phyloP scores from a whole-genome alignment of 1,140 invertebrate genomes.

The Drosophila truncata region DNA sequence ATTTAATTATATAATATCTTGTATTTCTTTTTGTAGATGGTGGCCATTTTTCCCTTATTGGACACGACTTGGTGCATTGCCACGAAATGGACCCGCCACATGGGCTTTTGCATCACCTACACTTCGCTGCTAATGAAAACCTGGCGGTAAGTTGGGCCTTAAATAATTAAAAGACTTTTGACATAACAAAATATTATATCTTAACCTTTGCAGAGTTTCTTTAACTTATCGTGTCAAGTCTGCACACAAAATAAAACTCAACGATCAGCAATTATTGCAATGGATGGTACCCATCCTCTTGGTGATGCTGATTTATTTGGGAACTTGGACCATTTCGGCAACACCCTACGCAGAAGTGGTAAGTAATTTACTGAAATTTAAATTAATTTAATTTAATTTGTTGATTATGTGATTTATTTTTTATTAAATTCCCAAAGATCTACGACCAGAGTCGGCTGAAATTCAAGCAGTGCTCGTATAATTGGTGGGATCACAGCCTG shows the following conservation, averaged over 20 bases:
- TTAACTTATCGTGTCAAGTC: slow-evolving; percentile 97
- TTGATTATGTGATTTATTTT: not conserved
- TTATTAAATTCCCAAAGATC: slow-evolving; percentile 86
- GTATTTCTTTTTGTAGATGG: slow-evolving; percentile 89
- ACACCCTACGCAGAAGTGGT: slow-evolving; percentile 91
- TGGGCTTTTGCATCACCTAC: slow-evolving; percentile 96
- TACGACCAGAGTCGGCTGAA: slow-evolving; percentile 90
- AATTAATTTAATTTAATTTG: not conserved
- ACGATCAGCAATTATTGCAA: slow-evolving; percentile 95
- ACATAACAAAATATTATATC: not conserved
- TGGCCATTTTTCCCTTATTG: slow-evolving; percentile 94
- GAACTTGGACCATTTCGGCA: slow-evolving; percentile 94
- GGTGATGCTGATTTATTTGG: slow-evolving; percentile 94
- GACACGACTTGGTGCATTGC: slow-evolving; percentile 93
- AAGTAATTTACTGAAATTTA: slow-evolving; percentile 57
- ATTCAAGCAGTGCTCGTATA: slow-evolving; percentile 95
- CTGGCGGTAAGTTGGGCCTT: slow-evolving; percentile 89
- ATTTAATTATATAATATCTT: not conserved
- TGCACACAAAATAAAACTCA: slow-evolving; percentile 95
- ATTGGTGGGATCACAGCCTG: slow-evolving; percentile 97
- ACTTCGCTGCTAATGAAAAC: slow-evolving; percentile 96
- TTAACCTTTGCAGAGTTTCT: slow-evolving; percentile 89
- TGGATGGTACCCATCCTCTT: slow-evolving; percentile 96
- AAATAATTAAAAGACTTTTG: not conserved
- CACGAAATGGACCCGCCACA: slow-evolving; percentile 95